Conservation (phyloP, 2,797 vertebrate genomes). For the Somateria mollissima region DNA sequence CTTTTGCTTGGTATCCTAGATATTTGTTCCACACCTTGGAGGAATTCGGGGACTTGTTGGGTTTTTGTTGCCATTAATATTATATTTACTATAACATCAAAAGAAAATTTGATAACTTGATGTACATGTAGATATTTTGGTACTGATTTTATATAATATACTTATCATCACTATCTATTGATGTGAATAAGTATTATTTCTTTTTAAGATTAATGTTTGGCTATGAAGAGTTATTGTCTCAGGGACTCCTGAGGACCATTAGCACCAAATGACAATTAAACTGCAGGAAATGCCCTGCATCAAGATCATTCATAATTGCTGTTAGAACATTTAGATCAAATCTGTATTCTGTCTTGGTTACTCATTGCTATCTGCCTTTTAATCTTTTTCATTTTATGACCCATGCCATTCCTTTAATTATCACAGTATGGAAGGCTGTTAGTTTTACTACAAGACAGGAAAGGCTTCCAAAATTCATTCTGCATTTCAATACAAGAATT, state of each 20-base stretch:
- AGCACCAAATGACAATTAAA: slow-evolving; percentile 65
- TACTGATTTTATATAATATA: background rate
- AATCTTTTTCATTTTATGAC: slow-evolving; percentile 63
- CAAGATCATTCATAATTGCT: slow-evolving; percentile 62
- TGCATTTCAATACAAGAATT: slow-evolving; percentile 43
- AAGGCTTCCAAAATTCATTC: slow-evolving; percentile 38
- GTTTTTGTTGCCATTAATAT: background rate
- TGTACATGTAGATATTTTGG: background rate
- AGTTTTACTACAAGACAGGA: slow-evolving; percentile 36
- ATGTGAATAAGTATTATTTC: background rate
- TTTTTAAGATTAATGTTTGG: background rate
- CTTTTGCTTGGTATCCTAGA: slow-evolving; percentile 11
- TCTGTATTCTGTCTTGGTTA: slow-evolving; percentile 63
- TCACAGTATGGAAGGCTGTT: slow-evolving; percentile 41
- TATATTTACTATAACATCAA: background rate
- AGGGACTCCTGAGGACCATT: slow-evolving; percentile 43
- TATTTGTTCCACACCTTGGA: slow-evolving; percentile 7
- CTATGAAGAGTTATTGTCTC: slow-evolving; percentile 44
- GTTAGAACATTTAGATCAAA: slow-evolving; percentile 57
- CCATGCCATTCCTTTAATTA: slow-evolving; percentile 62
- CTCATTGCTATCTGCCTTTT: slow-evolving; percentile 47
- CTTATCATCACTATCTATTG: background rate
- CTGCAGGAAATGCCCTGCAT: slow-evolving; percentile 57
- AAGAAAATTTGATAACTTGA: background rate
- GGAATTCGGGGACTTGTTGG: slow-evolving; percentile 11